Evolutionary conservation across 2,113 vertebrate species (phyloP).

Genomic region (Ciconia stormi): DNA sequence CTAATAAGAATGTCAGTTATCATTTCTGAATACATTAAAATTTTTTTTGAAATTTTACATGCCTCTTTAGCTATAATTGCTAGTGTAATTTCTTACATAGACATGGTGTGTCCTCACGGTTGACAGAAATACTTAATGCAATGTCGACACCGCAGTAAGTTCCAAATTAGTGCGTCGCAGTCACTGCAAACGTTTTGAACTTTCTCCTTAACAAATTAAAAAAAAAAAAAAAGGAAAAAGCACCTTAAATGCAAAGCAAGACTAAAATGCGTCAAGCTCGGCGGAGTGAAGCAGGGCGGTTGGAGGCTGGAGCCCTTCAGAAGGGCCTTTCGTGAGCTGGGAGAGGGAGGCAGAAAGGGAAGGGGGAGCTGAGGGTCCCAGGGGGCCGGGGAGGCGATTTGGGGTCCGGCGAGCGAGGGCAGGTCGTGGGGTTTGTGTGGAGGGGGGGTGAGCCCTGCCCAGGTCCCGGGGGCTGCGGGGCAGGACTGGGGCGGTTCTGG

Average conservation of each 20-base stretch:
- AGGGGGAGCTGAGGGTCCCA: not conserved
- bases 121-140: constrained; percentile 60
- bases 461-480: not conserved
- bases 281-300: not conserved
- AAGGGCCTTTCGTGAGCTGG: not conserved
- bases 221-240: not conserved
- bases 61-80: constrained; percentile 66
- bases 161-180: constrained; percentile 14
- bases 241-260: not conserved
- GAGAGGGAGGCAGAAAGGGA: not conserved
- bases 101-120: constrained; percentile 59
- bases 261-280: not conserved
- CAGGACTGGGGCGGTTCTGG: not conserved
- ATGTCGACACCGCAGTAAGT: not conserved
- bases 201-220: constrained; percentile 14
- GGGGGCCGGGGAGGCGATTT: rapidly evolving
- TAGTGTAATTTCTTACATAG: constrained; percentile 60
- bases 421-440: not conserved
- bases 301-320: not conserved
- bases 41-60: constrained; percentile 45
- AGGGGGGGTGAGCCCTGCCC: not conserved
- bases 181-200: not conserved
- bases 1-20: constrained; percentile 67
- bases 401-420: not conserved
- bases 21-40: constrained; percentile 57